These are phyloP conservation scores for Eurois occulta DNA, from an alignment of 2,888 invertebrate genomes.

Conservation along the genomic window DNA sequence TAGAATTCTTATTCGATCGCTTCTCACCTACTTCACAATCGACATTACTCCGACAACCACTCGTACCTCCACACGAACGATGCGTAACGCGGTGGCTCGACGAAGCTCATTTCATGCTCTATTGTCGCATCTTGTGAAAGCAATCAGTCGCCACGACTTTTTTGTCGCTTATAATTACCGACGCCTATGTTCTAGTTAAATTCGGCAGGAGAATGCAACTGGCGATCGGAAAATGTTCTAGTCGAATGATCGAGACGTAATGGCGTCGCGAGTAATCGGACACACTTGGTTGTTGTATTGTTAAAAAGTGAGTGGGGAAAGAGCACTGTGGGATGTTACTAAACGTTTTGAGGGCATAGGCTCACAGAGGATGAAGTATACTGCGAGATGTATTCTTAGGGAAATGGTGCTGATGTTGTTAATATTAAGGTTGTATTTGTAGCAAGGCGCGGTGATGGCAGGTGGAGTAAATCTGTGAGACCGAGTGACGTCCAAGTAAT, in stretches of 20 bases:
- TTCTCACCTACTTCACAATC: conserved; percentile 29
- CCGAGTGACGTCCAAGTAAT: too few species aligned
- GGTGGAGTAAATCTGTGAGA: not conserved
- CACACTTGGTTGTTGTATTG: conserved; percentile 39
- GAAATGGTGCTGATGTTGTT: not conserved
- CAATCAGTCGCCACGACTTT: conserved; percentile 77
- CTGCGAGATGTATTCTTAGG: not conserved
- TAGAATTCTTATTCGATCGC: not conserved
- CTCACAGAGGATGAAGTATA: not conserved
- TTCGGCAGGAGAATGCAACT: conserved; percentile 61
- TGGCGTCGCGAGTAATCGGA: conserved; percentile 58
- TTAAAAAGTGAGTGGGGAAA: conserved; percentile 6
- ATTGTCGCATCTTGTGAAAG: conserved; percentile 87
- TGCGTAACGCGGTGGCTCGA: conserved; percentile 86
- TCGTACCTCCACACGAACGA: conserved; percentile 66
- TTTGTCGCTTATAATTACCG: conserved; percentile 78
- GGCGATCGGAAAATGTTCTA: conserved; percentile 65
- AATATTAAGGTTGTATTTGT: not conserved
- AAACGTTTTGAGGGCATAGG: not conserved
- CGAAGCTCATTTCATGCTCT: conserved; percentile 86
- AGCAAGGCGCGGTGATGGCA: not conserved
- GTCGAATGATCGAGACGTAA: conserved; percentile 62
- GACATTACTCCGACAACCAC: conserved; percentile 35
- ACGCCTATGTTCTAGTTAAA: conserved; percentile 78
- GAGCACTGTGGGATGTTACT: conserved; percentile 16